phyloP scores from a whole-genome alignment of 2,113 vertebrate species.

The Columbina picui region DNA sequence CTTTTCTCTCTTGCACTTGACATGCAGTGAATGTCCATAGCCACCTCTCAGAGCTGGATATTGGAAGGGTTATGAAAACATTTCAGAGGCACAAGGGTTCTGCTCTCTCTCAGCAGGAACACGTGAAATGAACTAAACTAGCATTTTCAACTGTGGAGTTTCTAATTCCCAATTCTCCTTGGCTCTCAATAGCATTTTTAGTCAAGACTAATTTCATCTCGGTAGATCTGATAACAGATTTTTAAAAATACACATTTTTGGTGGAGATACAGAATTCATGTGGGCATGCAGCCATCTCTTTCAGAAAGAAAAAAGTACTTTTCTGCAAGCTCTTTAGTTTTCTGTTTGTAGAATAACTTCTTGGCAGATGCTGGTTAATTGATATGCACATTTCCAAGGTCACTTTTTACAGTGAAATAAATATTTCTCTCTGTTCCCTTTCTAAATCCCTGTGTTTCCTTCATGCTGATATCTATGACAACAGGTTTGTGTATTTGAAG shows the following conservation, averaged over 20 bases:
- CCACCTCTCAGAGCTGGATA: neutral
- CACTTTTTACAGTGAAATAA: constrained; percentile 42
- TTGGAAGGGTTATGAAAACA: neutral
- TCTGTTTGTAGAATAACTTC: constrained; percentile 50
- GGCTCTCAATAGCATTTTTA: constrained; percentile 12
- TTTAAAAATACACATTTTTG: constrained; percentile 22
- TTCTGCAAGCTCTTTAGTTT: constrained; percentile 36
- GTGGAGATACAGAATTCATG: constrained; percentile 32
- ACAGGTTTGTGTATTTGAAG: neutral
- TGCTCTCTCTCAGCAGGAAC: neutral
- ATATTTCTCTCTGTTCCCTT: constrained; percentile 3
- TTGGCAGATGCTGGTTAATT: constrained; percentile 66
- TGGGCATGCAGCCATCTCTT: constrained; percentile 53
- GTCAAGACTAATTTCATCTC: constrained; percentile 43
- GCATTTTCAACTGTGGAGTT: neutral
- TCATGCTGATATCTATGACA: neutral
- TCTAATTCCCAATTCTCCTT: neutral
- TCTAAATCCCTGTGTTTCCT: neutral
- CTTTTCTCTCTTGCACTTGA: neutral
- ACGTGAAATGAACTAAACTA: neutral
- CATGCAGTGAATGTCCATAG: neutral
- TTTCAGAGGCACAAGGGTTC: neutral
- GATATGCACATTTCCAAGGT: constrained; percentile 67
- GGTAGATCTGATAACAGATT: constrained; percentile 49
- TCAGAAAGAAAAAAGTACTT: constrained; percentile 30